A percentile compares a stretch with the other conserved stretches of the same genome.
These are phyloP conservation scores for Lamprologus sp. DNA, from an alignment of 2,113 vertebrate species.

Conservation along the genomic window DNA sequence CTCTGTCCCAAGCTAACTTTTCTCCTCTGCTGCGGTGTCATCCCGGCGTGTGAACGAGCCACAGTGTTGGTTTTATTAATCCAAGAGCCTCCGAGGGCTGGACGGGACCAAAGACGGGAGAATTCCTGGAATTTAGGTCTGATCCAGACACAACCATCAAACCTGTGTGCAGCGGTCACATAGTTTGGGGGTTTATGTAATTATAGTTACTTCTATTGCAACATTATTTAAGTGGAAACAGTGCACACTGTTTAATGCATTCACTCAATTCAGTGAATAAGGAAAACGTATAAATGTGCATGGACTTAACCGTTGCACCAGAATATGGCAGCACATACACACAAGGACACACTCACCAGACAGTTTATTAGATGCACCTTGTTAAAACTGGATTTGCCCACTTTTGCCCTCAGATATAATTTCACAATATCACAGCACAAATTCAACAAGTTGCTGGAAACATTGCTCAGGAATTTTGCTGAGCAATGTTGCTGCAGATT, in stretches of 20 bases:
- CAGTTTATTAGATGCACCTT: not conserved
- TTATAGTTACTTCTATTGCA: not conserved
- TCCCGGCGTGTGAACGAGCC: constrained; percentile 43
- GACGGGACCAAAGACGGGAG: not conserved
- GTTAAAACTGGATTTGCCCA: not conserved
- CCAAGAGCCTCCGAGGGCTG: constrained; percentile 10
- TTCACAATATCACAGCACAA: not conserved
- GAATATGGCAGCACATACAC: not conserved
- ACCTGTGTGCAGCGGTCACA: not conserved
- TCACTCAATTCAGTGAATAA: not conserved
- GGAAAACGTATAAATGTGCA: not conserved
- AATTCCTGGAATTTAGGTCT: constrained; percentile 54
- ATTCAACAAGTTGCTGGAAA: not conserved
- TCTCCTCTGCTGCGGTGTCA: not conserved
- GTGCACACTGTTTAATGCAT: not conserved
- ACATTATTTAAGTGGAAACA: not conserved
- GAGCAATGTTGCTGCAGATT: not conserved
- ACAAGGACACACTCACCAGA: not conserved
- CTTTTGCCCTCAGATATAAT: not conserved
- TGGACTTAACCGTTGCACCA: not conserved
- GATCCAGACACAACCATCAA: not conserved
- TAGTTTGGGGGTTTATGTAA: not conserved
- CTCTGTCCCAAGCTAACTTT: not conserved
- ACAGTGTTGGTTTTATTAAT: constrained; percentile 63
- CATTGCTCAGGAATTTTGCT: not conserved